Conservation (phyloP, 1,140 invertebrate species). For the Lucilia cuprina region DNA sequence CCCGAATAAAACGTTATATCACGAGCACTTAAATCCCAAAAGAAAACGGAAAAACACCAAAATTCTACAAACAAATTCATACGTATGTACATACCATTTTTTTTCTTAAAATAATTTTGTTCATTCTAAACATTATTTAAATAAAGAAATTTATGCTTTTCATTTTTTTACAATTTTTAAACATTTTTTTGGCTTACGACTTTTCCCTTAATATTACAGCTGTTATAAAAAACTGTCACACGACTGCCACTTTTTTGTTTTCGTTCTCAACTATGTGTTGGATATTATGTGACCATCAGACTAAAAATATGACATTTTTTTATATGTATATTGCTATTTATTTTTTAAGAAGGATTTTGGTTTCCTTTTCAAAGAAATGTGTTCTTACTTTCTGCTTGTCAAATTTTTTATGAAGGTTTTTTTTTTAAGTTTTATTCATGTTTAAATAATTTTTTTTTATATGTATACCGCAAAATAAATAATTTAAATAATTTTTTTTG, state of each 20-base stretch:
- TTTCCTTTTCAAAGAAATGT: background rate
- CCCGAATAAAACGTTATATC: too few species aligned
- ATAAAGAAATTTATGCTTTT: background rate
- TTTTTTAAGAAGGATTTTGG: background rate
- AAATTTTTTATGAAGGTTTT: background rate
- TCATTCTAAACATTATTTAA: background rate
- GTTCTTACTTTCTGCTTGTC: background rate
- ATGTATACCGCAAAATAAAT: background rate
- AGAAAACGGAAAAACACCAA: too few species aligned
- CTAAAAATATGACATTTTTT: background rate
- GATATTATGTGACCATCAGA: background rate
- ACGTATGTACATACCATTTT: too few species aligned
- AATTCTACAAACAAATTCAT: too few species aligned
- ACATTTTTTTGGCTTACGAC: background rate
- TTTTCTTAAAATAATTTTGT: background rate
- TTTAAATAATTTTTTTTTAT: too few species aligned
- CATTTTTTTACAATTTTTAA: background rate
- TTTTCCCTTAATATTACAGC: background rate
- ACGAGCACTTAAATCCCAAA: too few species aligned
- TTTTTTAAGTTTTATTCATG: background rate
- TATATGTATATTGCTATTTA: background rate
- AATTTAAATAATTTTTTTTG: too few species aligned
- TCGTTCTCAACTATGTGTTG: background rate
- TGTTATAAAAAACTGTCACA: background rate
- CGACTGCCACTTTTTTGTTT: background rate